These are phyloP conservation scores for Drosophila leonis DNA, from an alignment of 2,888 invertebrate genomes.

Conservation along the genomic window DNA sequence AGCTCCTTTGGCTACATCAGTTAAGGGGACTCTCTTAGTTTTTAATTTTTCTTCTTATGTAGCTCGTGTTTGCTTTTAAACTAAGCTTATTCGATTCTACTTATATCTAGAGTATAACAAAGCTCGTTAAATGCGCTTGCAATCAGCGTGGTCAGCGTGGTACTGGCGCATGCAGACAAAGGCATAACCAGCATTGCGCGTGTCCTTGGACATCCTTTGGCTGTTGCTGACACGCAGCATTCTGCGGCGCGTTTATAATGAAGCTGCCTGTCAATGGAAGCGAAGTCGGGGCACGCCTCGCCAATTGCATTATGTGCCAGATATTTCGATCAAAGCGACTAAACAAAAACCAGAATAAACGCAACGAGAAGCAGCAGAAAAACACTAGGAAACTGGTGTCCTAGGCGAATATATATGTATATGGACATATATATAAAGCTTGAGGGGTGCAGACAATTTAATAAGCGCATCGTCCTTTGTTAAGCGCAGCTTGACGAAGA, in stretches of 20 bases:
- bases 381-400: constrained; percentile 10
- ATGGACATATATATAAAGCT: background rate
- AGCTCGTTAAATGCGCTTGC: constrained; percentile 43
- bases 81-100: background rate
- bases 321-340: constrained; percentile 66
- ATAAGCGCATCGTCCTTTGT: constrained; percentile 67
- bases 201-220: constrained; percentile 41
- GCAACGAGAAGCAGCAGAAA: constrained; percentile 31
- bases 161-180: constrained; percentile 2
- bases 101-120: constrained; percentile 26
- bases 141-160: constrained; percentile 28
- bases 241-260: constrained; percentile 35
- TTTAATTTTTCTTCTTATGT: no score
- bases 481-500: constrained; percentile 34
- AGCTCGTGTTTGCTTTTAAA: background rate
- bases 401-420: background rate
- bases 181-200: constrained; percentile 7
- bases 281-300: constrained; percentile 39
- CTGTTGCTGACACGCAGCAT: constrained; percentile 38
- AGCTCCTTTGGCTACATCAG: background rate
- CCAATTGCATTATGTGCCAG: constrained; percentile 65
- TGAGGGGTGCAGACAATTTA: constrained; percentile 57
- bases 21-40: background rate
- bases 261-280: constrained; percentile 43
- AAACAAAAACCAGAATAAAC: constrained; percentile 45